Evolutionary conservation across 2,888 invertebrate species (phyloP).

Genomic region (Fragum sueziense): DNA sequence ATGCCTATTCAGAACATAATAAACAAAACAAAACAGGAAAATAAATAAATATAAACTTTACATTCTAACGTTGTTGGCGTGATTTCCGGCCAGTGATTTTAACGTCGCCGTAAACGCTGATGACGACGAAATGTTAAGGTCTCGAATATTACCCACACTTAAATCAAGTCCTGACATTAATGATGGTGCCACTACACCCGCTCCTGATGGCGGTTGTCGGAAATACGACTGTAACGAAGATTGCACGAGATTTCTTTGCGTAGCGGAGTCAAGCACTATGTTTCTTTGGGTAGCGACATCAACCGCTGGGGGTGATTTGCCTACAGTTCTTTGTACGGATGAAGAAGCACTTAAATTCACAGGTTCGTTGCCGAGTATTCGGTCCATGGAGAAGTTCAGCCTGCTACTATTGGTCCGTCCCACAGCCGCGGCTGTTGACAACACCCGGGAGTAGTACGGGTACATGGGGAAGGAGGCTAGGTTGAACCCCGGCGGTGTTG

Average conservation of each 20-base stretch:
- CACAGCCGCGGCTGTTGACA: conserved; percentile 61
- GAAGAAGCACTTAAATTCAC: conserved; percentile 57
- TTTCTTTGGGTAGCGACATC: conserved; percentile 37
- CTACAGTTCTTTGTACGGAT: conserved; percentile 15
- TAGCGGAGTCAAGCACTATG: conserved; percentile 27
- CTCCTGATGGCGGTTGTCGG: conserved; percentile 33
- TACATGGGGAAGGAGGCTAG: conserved; percentile 62
- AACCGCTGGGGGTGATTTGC: conserved; percentile 6
- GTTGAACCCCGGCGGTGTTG: conserved; percentile 34
- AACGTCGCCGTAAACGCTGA: conserved; percentile 62
- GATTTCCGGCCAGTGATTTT: conserved; percentile 57
- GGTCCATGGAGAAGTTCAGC: conserved; percentile 66
- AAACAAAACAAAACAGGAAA: background rate
- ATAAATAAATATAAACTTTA: conserved; percentile 13
- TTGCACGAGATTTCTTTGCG: conserved; percentile 25
- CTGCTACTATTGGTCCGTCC: conserved; percentile 45
- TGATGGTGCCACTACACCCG: conserved; percentile 37
- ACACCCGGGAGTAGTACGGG: conserved; percentile 63
- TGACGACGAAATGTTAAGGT: conserved; percentile 57
- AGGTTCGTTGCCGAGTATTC: conserved; percentile 63
- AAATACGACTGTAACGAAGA: conserved; percentile 45
- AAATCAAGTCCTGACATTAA: conserved; percentile 54
- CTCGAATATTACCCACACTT: conserved; percentile 50
- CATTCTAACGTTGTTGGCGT: conserved; percentile 43
- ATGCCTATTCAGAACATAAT: background rate